phyloP scores from a whole-genome alignment of 2,797 vertebrate species.

The Enteromius argenteus region DNA sequence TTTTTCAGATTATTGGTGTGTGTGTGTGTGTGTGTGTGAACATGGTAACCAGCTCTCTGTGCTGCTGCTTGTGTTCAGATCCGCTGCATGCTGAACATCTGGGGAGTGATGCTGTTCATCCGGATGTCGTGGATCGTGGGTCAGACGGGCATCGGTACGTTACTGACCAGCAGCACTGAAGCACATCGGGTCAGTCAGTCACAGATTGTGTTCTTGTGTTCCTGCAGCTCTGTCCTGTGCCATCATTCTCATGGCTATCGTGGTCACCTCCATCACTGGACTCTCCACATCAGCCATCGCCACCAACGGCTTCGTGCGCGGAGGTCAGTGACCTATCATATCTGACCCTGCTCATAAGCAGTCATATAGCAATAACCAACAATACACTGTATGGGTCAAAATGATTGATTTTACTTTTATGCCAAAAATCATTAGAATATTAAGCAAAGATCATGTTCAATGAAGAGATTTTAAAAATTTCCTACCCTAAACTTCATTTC shows the following conservation, averaged over 20 bases:
- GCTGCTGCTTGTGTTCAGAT: slow-evolving; percentile 74
- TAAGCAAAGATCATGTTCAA: too few relatives aligned
- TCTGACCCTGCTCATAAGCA: not conserved
- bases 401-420: not conserved
- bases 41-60: not conserved
- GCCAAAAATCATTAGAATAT: not conserved
- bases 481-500: too few relatives aligned
- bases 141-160: slow-evolving; percentile 93
- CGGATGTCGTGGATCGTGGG: slow-evolving; percentile 97
- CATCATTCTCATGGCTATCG: slow-evolving; percentile 91
- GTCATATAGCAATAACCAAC: too few relatives aligned
- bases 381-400: too few relatives aligned
- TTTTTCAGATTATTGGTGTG: too few relatives aligned
- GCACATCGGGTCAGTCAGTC: not conserved
- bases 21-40: too few relatives aligned
- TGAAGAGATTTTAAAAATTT: too few relatives aligned
- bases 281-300: slow-evolving; percentile 96
- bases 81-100: slow-evolving; percentile 98
- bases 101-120: slow-evolving; percentile 99
- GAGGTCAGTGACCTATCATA: slow-evolving; percentile 81
- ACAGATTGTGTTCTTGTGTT: not conserved
- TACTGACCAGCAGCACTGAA: not conserved
- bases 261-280: slow-evolving; percentile 96
- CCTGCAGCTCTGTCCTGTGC: slow-evolving; percentile 85
- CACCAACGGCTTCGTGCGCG: slow-evolving; percentile 95